Base-by-base conservation (phyloP, 1,140 invertebrate species). In the Scaptomyza graminum region DNA sequence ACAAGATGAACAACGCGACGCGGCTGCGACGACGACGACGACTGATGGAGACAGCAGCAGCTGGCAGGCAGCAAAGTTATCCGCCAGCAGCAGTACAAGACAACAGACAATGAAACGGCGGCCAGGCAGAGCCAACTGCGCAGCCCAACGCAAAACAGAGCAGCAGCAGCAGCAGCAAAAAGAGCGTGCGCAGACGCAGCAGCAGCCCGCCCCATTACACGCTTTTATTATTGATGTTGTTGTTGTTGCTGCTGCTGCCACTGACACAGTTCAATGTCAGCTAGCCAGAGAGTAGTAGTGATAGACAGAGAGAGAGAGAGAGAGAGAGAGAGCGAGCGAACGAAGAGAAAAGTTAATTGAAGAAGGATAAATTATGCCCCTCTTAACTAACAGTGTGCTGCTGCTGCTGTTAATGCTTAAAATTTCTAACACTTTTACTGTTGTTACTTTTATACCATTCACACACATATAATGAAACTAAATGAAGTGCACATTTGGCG, bases 221-320 rank as follows among this genome's bases (percentile, higher is more conserved):
- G 72, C 47, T 60, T 39, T 69, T 61, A 55, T 69, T 60, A 31
- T 55, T 70, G 49, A 44, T 22, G 18, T 22, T 59, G 54, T 13
- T 73, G 41, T 25, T 46, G 37, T 16, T 31, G 39, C 25, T 25
- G 37, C 46, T 55, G 51, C 79, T 74, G 79, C 79, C 79, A 82
- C 79, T 82, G 79, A 82, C 79, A 82, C 79, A 78, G 74, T 83
- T 82, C 79, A 82, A 82, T 82, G 79, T 78, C 79, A 82, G 73
- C 50, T 34, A 51, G 22, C 31, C 12, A 22, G 16, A 34, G 46
- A 50, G 43, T 16, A 12, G 37, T 1, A 49, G 49, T 7, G 43
- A 66, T 15, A 37, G 50, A 60, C 41, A 52, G 39, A 9, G 25
- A 31, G 39, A 41, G 55, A 44, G 15, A 37, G 41, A 37, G 47